Percentiles rank a stretch among this genome's conserved stretches.
phyloP scores from a whole-genome alignment of 1,140 invertebrate genomes.

The Drosophila auraria region DNA sequence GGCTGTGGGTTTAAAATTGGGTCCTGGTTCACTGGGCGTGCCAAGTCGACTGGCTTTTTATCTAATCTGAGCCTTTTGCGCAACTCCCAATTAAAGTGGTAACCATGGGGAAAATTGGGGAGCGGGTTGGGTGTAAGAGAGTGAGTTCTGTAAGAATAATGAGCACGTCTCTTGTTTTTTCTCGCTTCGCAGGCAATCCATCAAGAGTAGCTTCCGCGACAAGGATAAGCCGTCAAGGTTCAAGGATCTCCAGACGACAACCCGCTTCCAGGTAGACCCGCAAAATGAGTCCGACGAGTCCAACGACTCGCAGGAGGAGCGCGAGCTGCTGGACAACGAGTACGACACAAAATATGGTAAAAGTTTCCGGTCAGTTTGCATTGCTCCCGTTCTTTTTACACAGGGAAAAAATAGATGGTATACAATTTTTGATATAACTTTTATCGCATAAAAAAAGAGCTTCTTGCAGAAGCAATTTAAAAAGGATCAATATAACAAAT shows the following conservation, averaged over 20 bases:
- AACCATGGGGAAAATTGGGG: not conserved
- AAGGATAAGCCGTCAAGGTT: conserved; percentile 87
- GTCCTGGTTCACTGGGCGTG: conserved; percentile 18
- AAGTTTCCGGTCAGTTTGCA: conserved; percentile 88
- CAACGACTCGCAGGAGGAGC: conserved; percentile 86
- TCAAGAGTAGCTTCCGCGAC: conserved; percentile 88
- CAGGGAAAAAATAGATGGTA: conserved; percentile 3
- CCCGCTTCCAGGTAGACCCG: conserved; percentile 86
- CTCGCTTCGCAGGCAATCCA: conserved; percentile 70
- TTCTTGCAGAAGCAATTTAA: not conserved
- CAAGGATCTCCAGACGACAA: conserved; percentile 87
- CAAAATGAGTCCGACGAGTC: conserved; percentile 85
- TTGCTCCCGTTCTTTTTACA: conserved; percentile 12
- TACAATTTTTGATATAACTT: not conserved
- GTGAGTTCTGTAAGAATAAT: not conserved
- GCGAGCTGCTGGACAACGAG: conserved; percentile 87
- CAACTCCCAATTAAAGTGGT: conserved; percentile 28
- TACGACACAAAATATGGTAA: conserved; percentile 92
- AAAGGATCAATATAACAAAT: no score
- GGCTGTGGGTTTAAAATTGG: conserved; percentile 11
- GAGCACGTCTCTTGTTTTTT: not conserved
- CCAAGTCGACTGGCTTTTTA: conserved; percentile 27
- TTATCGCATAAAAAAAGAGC: not conserved
- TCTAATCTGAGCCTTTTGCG: conserved; percentile 6
- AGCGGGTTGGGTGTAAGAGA: not conserved